Evolutionary conservation across 2,888 invertebrate species (phyloP).

Genomic region (Nysson spinosus): DNA sequence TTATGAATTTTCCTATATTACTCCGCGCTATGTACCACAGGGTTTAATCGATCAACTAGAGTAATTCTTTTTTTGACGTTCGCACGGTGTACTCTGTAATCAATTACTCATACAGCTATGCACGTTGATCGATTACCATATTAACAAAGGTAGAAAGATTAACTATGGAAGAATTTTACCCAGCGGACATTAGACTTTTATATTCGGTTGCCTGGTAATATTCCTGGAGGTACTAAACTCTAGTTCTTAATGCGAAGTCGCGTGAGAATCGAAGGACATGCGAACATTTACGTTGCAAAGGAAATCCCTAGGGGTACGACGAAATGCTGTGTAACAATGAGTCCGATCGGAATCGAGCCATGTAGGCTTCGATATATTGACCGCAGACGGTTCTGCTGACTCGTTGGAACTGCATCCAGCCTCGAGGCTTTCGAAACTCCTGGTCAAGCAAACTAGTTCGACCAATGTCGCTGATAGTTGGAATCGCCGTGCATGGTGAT

Average conservation of each 20-base stretch:
- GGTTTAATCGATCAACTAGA: too few relatives aligned
- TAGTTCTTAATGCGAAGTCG: constrained; percentile 6
- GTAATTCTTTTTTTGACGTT: too few relatives aligned
- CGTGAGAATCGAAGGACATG: constrained; percentile 18
- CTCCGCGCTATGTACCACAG: too few relatives aligned
- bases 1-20: too few relatives aligned
- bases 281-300: constrained; percentile 8
- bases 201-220: neutral
- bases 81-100: too few relatives aligned
- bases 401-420: constrained; percentile 15
- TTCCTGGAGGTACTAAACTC: constrained; percentile 14
- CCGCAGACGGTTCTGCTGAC: constrained; percentile 17
- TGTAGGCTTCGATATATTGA: constrained; percentile 42
- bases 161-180: too few relatives aligned
- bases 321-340: constrained; percentile 33
- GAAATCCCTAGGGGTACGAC: constrained; percentile 27
- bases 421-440: constrained; percentile 14
- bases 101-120: too few relatives aligned
- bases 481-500: too few relatives aligned
- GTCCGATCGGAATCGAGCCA: constrained; percentile 19
- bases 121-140: too few relatives aligned
- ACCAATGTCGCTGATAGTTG: too few relatives aligned
- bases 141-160: too few relatives aligned
- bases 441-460: too few relatives aligned
- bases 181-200: neutral